Percentiles rank a stretch among this genome's conserved stretches.
Conservation (phyloP, 2,797 vertebrate genomes). For the Remorina albescens region DNA sequence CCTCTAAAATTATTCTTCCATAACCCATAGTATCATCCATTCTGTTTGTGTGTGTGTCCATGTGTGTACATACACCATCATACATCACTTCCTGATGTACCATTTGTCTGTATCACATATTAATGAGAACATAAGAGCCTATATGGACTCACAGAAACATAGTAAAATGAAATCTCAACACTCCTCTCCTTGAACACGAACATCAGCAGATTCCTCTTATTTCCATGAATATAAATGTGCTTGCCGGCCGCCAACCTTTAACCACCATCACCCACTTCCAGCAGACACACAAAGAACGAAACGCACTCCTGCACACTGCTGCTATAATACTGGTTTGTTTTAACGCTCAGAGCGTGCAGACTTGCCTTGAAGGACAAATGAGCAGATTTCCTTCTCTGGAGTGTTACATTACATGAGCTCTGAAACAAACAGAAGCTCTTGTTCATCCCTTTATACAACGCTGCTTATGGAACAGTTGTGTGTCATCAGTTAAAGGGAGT, state of each 20-base stretch:
- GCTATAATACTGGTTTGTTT: not conserved
- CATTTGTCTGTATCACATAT: constrained; percentile 28
- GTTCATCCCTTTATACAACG: too few relatives aligned
- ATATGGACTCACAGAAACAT: constrained; percentile 14
- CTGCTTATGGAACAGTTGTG: too few relatives aligned
- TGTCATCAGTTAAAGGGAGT: too few relatives aligned
- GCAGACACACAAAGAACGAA: constrained; percentile 5
- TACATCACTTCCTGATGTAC: not conserved
- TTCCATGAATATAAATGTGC: constrained; percentile 46
- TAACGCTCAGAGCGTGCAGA: not conserved
- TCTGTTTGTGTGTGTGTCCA: not conserved
- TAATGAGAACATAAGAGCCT: constrained; percentile 29
- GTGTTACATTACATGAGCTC: not conserved
- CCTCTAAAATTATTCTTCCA: constrained; percentile 10
- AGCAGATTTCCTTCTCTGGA: constrained; percentile 8
- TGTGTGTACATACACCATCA: constrained; percentile 1
- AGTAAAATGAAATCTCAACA: constrained; percentile 35
- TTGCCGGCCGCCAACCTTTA: constrained; percentile 3
- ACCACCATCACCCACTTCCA: not conserved
- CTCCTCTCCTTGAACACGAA: not conserved
- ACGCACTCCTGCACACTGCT: not conserved
- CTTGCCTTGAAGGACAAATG: constrained; percentile 13
- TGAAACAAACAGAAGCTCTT: too few relatives aligned
- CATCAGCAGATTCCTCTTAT: constrained; percentile 29
- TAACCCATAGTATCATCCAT: not conserved